These are phyloP conservation scores for Pangasius djambal DNA, from an alignment of 2,797 vertebrate species.

Conservation along the genomic window DNA sequence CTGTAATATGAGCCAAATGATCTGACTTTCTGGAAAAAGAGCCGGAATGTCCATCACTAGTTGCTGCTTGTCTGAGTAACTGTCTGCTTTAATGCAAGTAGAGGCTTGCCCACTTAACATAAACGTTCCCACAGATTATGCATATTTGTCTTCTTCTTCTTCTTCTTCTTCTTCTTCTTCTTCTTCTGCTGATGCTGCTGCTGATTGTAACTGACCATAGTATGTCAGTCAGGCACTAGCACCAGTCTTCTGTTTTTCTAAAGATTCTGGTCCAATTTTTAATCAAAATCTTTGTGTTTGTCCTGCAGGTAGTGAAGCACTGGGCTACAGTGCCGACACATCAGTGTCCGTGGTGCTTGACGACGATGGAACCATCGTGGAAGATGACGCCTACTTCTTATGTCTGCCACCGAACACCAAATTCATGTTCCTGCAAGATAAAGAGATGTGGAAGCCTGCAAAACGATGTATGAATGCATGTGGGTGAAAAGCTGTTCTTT, in stretches of 20 bases:
- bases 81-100: neutral
- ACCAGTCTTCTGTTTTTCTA: neutral
- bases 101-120: neutral
- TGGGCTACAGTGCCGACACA: constrained; percentile 72
- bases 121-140: neutral
- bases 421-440: constrained; percentile 83
- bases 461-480: constrained; percentile 64
- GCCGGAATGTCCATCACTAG: neutral
- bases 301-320: constrained; percentile 72
- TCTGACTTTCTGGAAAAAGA: neutral
- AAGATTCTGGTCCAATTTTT: neutral
- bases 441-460: constrained; percentile 80
- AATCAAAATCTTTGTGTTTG: neutral
- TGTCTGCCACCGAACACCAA: constrained; percentile 88
- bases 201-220: neutral
- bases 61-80: neutral
- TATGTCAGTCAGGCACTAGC: neutral
- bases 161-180: neutral
- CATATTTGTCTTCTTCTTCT: neutral
- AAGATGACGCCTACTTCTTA: constrained; percentile 88
- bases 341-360: constrained; percentile 85
- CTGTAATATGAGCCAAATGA: neutral
- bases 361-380: constrained; percentile 93
- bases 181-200: neutral
- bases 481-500: neutral